Conservation (phyloP, 2,113 vertebrate genomes). For the Colistium nudipinnis region DNA sequence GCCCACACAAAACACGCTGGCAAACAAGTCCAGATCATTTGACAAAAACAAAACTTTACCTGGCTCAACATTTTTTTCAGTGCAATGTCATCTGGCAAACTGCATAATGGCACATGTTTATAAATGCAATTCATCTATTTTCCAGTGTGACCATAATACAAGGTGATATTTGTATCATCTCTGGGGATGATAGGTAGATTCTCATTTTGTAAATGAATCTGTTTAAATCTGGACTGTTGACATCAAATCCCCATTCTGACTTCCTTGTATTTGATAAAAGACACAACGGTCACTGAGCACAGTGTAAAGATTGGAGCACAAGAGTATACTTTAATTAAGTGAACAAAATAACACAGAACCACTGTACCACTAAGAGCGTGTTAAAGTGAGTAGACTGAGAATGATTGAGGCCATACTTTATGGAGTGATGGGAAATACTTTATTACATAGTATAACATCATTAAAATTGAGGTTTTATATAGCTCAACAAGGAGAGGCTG, state of each 20-base stretch:
- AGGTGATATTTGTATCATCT: no score
- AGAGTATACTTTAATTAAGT: slow-evolving; percentile 8
- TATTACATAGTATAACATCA: slow-evolving; percentile 9
- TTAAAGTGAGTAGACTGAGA: background rate
- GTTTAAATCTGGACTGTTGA: background rate
- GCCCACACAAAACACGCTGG: no score
- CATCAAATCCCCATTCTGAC: no score
- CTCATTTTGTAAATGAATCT: background rate
- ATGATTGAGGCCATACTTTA: background rate
- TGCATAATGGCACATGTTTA: no score
- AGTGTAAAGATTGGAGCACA: no score
- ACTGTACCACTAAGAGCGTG: background rate
- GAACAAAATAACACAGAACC: background rate
- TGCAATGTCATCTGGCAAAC: background rate
- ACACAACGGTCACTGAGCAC: no score
- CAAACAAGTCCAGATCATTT: background rate
- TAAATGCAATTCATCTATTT: no score
- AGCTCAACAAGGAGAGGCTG: slow-evolving; percentile 18
- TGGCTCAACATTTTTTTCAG: background rate
- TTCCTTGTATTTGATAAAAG: no score
- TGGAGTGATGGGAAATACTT: slow-evolving; percentile 10
- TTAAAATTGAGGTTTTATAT: slow-evolving; percentile 16
- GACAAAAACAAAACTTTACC: no score
- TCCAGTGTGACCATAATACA: no score
- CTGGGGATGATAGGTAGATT: background rate